Evolutionary conservation across 2,113 vertebrate genomes (phyloP), one percentile per base, ranked within the genome.

Genomic region (Microtus oregoni): DNA sequence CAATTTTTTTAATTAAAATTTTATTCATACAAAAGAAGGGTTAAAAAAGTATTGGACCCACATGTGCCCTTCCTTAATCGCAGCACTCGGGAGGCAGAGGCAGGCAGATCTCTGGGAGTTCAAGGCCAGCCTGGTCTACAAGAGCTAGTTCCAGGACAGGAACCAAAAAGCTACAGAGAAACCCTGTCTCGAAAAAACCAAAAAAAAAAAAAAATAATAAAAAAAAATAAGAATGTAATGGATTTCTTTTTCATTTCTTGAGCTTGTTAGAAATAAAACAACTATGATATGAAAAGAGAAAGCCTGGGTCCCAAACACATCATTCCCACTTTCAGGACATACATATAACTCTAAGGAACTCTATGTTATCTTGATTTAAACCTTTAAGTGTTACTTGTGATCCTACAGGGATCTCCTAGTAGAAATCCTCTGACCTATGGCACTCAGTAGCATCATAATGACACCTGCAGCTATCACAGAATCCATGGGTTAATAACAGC

Each of bases 401-500:
- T 76, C 14, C 38, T 61, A 81, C 32, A 79, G 83, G 14, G 4
- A 72, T 87, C 10, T 12, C 5, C 4, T 63, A 26, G 2, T 13
- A 7, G 55, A 26, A 11, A 24, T 11, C 83, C 11, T 4, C 35
- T 52, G 65, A 83, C 4, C 13, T 28, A 35, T 38, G 41, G 30
- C 7, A 76, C 38, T 38, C 78, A 7, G 47, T 7, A 55, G 1
- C 8, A 81, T 8, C 41, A 22, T 67, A 85, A 89, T 67, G 32
- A 89, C 94, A 75, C 68, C 22, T 67, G 30, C n/a, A 90, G 11
- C 85, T 90, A 61, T 70, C 58, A 67, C 22, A 95, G 47, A 72
- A 52, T 38, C 13, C 11, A 41, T n/a, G 7, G 41, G 65, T 75
- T 91, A 90, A 9, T 38, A 65, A 55, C 61, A 55, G 38, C 72